A percentile compares a stretch with the other conserved stretches of the same genome.
Evolutionary conservation across 2,888 invertebrate species (phyloP).

Genomic region (Lamellibrachia columna): DNA sequence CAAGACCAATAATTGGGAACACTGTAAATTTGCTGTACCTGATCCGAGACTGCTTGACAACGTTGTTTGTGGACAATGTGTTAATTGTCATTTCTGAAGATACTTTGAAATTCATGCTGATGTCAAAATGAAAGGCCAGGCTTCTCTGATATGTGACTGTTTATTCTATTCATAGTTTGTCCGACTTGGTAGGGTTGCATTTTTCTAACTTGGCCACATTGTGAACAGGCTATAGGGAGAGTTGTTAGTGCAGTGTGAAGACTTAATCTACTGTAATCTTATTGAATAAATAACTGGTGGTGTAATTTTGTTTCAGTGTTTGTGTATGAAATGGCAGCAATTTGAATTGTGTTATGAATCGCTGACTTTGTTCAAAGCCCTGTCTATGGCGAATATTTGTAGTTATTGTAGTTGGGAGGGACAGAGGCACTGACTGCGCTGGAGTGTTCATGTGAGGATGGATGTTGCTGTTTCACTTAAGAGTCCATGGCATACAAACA

Average conservation of each 20-base stretch:
- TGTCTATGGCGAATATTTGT: neutral
- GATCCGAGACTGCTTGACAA: neutral
- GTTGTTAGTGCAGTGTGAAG: neutral
- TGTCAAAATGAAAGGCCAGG: neutral
- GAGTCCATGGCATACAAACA: too few relatives aligned
- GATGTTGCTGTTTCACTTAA: too few relatives aligned
- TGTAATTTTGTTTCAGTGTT: neutral
- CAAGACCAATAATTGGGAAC: neutral
- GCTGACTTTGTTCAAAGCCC: neutral
- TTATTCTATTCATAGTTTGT: neutral
- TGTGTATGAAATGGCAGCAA: neutral
- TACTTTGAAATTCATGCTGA: neutral
- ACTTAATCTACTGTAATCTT: neutral
- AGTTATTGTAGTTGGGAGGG: neutral
- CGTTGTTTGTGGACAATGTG: neutral
- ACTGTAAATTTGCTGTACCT: neutral
- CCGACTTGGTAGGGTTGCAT: neutral
- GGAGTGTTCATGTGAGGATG: too few relatives aligned
- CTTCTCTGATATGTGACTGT: neutral
- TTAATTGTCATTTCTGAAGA: neutral
- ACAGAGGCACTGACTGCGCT: too few relatives aligned
- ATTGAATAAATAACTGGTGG: neutral
- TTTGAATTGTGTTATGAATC: neutral
- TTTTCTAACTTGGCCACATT: neutral
- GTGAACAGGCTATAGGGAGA: neutral